Base-by-base conservation (phyloP, 37 sponge, comb jelly and placozoan genomes). In the Spongia lamella region DNA sequence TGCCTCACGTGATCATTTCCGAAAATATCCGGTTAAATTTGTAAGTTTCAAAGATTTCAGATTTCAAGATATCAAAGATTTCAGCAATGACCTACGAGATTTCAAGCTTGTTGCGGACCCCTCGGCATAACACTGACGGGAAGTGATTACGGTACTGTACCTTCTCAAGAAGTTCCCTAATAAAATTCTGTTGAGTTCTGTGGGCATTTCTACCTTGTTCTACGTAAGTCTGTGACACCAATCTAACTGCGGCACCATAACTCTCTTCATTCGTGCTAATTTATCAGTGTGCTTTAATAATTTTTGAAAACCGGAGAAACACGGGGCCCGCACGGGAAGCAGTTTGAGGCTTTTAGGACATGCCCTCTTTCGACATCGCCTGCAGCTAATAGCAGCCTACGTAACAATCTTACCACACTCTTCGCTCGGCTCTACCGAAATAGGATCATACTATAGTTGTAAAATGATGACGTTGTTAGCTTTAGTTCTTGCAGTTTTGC, bases 101-200 rank as follows among this genome's bases (percentile, higher is more conserved):
- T n/a, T n/a, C n/a, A n/a, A n/a, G n/a, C n/a, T n/a, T n/a, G n/a
- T n/a, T n/a, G n/a, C n/a, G n/a, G n/a, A n/a, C n/a, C n/a, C n/a
- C n/a, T n/a, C n/a, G n/a, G n/a, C n/a, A n/a, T n/a, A n/a, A n/a
- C n/a, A n/a, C n/a, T n/a, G n/a, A n/a, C n/a, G n/a, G n/a, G n/a
- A n/a, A n/a, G n/a, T n/a, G n/a, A n/a, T n/a, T n/a, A n/a, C n/a
- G n/a, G n/a, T n/a, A n/a, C n/a, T n/a, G 61, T 38, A 90, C 94
- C 55, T 93, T 91, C 59, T 93, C 76, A 7, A 93, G 39, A 3
- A 93, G 84, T 3, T 76, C 53, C 32, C 66, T 73, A 39, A 93
- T 81, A 21, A 83, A 80, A 38, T 78, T 89, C 84, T 93, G 87
- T 66, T 88, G 90, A 26, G 86, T 81, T 21, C 72, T 89, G 47